phyloP scores from a whole-genome alignment of 2,113 vertebrate genomes.

The Scomber japonicus region DNA sequence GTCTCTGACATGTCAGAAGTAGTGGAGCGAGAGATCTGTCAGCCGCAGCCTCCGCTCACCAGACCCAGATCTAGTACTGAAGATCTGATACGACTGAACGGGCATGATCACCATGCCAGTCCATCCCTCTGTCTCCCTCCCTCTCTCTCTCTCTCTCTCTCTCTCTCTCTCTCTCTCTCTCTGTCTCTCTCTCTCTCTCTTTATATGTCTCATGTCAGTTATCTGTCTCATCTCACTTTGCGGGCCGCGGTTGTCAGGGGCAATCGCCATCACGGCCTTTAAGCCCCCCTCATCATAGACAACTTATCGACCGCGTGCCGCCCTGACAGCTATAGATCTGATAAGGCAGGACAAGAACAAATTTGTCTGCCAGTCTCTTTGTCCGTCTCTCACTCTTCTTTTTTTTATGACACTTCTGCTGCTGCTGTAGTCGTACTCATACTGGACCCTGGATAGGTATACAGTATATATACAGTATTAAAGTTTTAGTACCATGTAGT shows the following conservation, averaged over 20 bases:
- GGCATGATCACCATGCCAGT: not conserved
- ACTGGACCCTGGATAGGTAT: not conserved
- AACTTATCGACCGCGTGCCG: constrained; percentile 34
- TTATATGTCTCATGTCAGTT: constrained; percentile 60
- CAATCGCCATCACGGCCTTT: constrained; percentile 58
- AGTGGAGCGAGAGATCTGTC: constrained; percentile 44
- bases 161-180: not conserved
- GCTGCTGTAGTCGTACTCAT: not conserved
- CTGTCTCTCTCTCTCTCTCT: not conserved
- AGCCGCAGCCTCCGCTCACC: constrained; percentile 9
- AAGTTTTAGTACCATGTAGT: not conserved
- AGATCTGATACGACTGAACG: constrained; percentile 46
- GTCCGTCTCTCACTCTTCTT: constrained; percentile 16
- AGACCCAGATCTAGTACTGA: not conserved
- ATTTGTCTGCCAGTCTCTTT: constrained; percentile 59
- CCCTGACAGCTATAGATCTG: constrained; percentile 55
- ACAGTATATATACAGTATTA: no score
- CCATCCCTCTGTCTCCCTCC: not conserved
- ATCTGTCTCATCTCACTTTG: constrained; percentile 53
- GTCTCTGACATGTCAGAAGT: constrained; percentile 45
- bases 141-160: not conserved
- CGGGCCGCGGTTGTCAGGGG: constrained; percentile 61
- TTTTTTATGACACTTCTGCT: not conserved
- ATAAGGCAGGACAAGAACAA: constrained; percentile 59
- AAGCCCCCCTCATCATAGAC: constrained; percentile 51